phyloP scores from a whole-genome alignment of 2,888 invertebrate species.

The Drosophila paucipuncta region DNA sequence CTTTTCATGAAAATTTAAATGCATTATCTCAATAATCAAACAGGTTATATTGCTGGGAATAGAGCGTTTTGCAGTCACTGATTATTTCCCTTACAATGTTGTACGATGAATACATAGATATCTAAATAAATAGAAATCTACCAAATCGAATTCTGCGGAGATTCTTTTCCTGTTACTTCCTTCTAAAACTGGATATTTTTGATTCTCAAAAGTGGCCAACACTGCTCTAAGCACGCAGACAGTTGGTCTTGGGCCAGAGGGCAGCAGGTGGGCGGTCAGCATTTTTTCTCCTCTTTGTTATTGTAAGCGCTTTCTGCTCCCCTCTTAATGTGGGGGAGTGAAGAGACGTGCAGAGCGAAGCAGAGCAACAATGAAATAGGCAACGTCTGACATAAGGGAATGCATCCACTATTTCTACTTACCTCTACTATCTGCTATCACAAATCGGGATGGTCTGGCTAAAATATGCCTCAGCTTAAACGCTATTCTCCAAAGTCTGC shows the following conservation, averaged over 20 bases:
- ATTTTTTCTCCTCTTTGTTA: constrained; percentile 48
- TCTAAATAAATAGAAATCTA: neutral
- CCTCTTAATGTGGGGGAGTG: constrained; percentile 34
- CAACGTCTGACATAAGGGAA: constrained; percentile 55
- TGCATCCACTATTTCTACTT: constrained; percentile 26
- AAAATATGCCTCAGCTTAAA: constrained; percentile 54
- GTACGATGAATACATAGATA: neutral
- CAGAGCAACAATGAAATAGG: constrained; percentile 52
- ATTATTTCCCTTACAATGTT: neutral
- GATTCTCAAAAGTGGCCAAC: neutral
- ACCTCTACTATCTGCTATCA: neutral
- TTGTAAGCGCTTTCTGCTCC: constrained; percentile 44
- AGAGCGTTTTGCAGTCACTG: neutral
- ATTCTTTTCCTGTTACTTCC: neutral
- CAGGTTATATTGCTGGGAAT: neutral
- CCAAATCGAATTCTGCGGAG: neutral
- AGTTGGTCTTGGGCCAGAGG: constrained; percentile 25
- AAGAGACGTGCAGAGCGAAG: constrained; percentile 12
- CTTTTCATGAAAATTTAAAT: neutral
- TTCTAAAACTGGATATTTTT: neutral
- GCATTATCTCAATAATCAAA: neutral
- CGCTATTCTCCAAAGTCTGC: constrained; percentile 42
- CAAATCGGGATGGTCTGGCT: constrained; percentile 16
- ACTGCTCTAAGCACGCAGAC: constrained; percentile 23
- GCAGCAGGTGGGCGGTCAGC: constrained; percentile 42